Conservation (phyloP, 1,140 invertebrate genomes). For the Choristoneura fumiferana region DNA sequence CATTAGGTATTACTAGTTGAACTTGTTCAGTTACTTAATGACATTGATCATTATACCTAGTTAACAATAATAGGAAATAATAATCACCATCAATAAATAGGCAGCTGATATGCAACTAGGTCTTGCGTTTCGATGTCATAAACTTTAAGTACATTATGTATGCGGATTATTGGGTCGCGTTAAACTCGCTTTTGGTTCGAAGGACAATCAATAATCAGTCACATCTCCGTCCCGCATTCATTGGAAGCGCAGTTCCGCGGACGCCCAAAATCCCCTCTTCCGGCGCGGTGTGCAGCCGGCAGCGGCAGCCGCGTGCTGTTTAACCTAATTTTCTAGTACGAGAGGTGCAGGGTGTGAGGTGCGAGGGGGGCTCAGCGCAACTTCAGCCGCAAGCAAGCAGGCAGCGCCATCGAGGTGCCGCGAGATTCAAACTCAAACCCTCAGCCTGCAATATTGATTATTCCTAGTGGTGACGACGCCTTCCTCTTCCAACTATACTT, state of each 20-base stretch:
- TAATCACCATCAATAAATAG: too few relatives aligned
- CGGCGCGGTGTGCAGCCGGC: slow-evolving; percentile 56
- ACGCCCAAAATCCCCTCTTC: slow-evolving; percentile 72
- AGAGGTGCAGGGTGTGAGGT: slow-evolving; percentile 58
- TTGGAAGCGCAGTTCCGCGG: slow-evolving; percentile 68
- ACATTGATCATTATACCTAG: too few relatives aligned
- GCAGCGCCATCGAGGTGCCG: slow-evolving; percentile 61
- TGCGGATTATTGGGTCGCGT: slow-evolving; percentile 25
- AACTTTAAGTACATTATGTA: too few relatives aligned
- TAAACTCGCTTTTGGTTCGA: slow-evolving; percentile 39
- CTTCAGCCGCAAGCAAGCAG: slow-evolving; percentile 71
- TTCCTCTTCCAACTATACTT: too few relatives aligned
- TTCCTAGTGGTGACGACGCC: slow-evolving; percentile 48
- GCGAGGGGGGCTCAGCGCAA: slow-evolving; percentile 52
- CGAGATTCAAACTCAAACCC: slow-evolving; percentile 71
- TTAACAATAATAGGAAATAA: too few relatives aligned
- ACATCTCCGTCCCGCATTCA: slow-evolving; percentile 72
- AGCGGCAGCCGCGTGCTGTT: slow-evolving; percentile 58
- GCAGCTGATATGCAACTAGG: neutral
- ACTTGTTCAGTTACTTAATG: too few relatives aligned
- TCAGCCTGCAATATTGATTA: slow-evolving; percentile 75
- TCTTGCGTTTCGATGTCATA: neutral
- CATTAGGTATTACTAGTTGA: too few relatives aligned
- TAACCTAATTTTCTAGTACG: slow-evolving; percentile 75
- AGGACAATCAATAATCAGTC: slow-evolving; percentile 75